Percentiles rank a stretch among this genome's conserved stretches.
Conservation (phyloP, 2,888 invertebrate species). For the Rhagium mordax region DNA sequence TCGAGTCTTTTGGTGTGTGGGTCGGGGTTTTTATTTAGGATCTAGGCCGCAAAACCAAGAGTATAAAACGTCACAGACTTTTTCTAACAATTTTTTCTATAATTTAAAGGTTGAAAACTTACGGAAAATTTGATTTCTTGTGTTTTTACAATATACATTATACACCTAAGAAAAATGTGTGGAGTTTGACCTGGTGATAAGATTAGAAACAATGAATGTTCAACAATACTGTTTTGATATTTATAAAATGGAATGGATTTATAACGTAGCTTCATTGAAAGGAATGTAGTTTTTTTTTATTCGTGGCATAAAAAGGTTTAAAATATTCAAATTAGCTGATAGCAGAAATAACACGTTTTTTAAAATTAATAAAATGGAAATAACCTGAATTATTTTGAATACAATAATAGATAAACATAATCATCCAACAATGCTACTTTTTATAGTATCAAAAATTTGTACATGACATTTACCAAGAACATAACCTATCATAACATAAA, state of each 20-base stretch:
- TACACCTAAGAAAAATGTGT: not conserved
- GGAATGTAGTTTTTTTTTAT: not conserved
- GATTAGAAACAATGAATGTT: not conserved
- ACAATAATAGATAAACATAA: not conserved
- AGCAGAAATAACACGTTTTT: not conserved
- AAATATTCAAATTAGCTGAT: not conserved
- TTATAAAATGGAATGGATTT: not conserved
- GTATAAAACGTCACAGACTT: not conserved
- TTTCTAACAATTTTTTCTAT: not conserved
- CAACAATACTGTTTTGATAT: too few relatives aligned
- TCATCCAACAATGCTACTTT: not conserved
- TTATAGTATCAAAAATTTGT: too few relatives aligned
- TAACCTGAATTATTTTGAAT: too few relatives aligned
- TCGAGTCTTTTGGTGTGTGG: too few relatives aligned
- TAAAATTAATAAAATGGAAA: not conserved
- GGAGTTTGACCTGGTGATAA: not conserved
- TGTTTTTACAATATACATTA: too few relatives aligned
- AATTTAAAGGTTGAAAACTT: not conserved
- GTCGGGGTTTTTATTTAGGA: too few relatives aligned
- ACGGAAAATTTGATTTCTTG: too few relatives aligned
- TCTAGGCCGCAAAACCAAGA: not conserved
- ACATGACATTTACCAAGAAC: slow-evolving; percentile 46
- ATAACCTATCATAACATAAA: slow-evolving; percentile 48
- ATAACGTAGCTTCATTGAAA: not conserved
- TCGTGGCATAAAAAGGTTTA: not conserved